Percentiles rank a stretch among this genome's conserved stretches.
Conservation (phyloP, 2,888 invertebrate genomes). For the Strigamia transsilvanica region DNA sequence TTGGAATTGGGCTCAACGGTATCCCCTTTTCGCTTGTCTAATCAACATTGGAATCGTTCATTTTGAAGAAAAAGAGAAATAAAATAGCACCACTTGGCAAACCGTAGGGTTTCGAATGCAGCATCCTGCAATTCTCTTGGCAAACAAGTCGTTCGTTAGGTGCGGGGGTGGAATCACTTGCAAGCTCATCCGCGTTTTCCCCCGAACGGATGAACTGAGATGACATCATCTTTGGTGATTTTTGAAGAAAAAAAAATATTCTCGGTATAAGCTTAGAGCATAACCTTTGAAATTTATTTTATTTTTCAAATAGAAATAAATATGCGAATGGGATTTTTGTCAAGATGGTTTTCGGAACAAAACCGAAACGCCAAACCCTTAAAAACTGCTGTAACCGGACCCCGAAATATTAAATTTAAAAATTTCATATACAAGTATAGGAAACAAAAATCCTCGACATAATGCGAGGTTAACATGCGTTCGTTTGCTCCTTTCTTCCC, state of each 20-base stretch:
- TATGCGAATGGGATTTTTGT: too few relatives aligned
- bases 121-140: slow-evolving; percentile 24
- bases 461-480: slow-evolving; percentile 5
- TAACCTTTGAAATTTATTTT: not conserved
- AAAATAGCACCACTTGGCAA: slow-evolving; percentile 25
- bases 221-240: slow-evolving; percentile 31
- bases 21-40: not conserved
- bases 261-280: not conserved
- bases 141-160: slow-evolving; percentile 45
- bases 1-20: not conserved
- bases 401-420: not conserved
- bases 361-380: too few relatives aligned
- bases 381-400: not conserved
- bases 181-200: slow-evolving; percentile 18
- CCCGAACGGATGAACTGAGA: not conserved
- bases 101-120: slow-evolving; percentile 1
- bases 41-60: slow-evolving; percentile 31
- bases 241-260: not conserved
- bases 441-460: too few relatives aligned
- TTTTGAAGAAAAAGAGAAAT: not conserved
- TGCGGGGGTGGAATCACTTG: slow-evolving; percentile 46
- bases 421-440: not conserved
- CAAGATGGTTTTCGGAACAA: too few relatives aligned
- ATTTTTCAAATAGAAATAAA: too few relatives aligned
- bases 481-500: slow-evolving; percentile 15